Percentiles rank a stretch among this genome's conserved stretches.
phyloP scores from a whole-genome alignment of 2,888 invertebrate species.

The Leptinotarsa tumamoca region DNA sequence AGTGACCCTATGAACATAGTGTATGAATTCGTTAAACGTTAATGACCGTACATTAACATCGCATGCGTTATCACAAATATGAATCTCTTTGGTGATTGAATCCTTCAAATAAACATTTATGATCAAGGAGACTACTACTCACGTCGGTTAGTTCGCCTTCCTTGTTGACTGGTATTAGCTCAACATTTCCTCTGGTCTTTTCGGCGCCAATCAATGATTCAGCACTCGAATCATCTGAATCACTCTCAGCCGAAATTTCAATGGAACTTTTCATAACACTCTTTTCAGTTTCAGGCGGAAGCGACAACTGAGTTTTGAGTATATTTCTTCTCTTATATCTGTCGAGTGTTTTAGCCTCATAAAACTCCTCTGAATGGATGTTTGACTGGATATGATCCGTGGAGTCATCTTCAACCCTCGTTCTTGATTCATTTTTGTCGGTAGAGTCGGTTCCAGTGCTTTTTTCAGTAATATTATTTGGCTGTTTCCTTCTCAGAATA shows the following conservation, averaged over 20 bases:
- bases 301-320: neutral
- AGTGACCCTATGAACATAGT: neutral
- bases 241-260: neutral
- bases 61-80: neutral
- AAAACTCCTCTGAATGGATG: neutral
- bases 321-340: neutral
- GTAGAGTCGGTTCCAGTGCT: neutral
- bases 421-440: neutral
- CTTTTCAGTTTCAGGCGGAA: neutral
- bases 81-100: neutral
- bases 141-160: neutral
- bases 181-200: neutral
- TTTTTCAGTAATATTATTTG: neutral
- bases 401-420: neutral
- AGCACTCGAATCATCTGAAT: neutral
- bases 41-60: neutral
- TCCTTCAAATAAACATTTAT: constrained; percentile 9
- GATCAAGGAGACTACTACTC: constrained; percentile 6
- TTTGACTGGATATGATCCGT: neutral
- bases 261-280: neutral
- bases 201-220: neutral
- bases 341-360: neutral
- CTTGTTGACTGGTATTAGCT: neutral
- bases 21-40: neutral
- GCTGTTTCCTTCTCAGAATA: neutral